Evolutionary conservation across 2,888 invertebrate genomes (phyloP).

Genomic region (Polyommatus icarus): DNA sequence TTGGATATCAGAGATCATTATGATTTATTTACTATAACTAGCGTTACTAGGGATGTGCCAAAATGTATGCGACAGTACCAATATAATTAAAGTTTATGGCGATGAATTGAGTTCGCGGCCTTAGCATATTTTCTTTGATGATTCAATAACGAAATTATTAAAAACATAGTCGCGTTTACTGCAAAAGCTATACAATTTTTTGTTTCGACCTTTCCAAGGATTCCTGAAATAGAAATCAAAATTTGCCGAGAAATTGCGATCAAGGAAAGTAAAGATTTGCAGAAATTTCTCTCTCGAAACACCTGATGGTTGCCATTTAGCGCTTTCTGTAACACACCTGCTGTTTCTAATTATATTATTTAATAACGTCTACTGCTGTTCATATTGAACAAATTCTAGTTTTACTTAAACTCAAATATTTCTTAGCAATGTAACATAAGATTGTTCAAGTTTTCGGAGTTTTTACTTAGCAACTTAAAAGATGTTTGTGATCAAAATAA

Average conservation of each 20-base stretch:
- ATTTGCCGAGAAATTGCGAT: not conserved
- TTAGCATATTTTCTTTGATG: too few relatives aligned
- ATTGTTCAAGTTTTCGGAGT: not conserved
- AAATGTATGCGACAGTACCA: too few relatives aligned
- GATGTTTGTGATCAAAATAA: too few relatives aligned
- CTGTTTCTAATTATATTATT: slow-evolving; percentile 14
- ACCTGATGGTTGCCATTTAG: not conserved
- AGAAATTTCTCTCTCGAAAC: not conserved
- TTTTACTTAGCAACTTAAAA: not conserved
- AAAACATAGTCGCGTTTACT: not conserved
- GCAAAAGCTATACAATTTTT: too few relatives aligned
- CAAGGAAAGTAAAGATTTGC: not conserved
- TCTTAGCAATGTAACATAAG: not conserved
- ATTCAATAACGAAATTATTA: not conserved
- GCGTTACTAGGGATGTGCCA: not conserved
- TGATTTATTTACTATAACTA: not conserved
- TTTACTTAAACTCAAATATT: not conserved
- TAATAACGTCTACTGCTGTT: slow-evolving; percentile 15
- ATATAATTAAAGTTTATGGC: too few relatives aligned
- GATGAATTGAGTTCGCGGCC: too few relatives aligned
- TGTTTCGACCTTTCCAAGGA: not conserved
- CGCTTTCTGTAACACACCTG: slow-evolving; percentile 18
- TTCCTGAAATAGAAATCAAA: not conserved
- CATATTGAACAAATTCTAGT: slow-evolving; percentile 6
- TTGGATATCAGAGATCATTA: not conserved